Conservation (phyloP, 2,113 vertebrate species). For the Gasterosteus nipponicus region DNA sequence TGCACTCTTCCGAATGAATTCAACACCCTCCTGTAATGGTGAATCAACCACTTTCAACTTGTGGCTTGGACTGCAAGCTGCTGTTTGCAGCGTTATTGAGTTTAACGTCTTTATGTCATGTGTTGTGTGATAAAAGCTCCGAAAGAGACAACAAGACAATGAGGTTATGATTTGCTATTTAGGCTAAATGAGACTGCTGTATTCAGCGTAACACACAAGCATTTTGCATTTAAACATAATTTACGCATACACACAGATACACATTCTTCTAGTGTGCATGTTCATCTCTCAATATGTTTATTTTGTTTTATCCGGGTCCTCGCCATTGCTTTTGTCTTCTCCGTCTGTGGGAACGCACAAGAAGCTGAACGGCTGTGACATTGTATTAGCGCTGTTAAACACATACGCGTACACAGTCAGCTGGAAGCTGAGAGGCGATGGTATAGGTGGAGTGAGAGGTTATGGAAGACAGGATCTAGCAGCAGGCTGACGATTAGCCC, state of each 20-base stretch:
- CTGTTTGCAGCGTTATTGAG: conserved; percentile 22
- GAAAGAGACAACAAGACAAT: conserved; percentile 34
- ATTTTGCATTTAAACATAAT: conserved; percentile 1
- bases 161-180: conserved; percentile 30
- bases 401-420: conserved; percentile 48
- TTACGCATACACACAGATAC: neutral
- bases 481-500: conserved; percentile 60
- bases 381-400: conserved; percentile 57
- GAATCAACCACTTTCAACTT: conserved; percentile 42
- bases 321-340: neutral
- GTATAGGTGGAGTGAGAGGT: conserved; percentile 65
- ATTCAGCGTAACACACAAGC: neutral
- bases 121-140: conserved; percentile 51
- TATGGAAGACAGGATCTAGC: conserved; percentile 62
- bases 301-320: neutral
- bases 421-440: conserved; percentile 62
- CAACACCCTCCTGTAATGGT: conserved; percentile 13
- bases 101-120: conserved; percentile 39
- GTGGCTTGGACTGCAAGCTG: conserved; percentile 1
- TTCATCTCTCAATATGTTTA: neutral
- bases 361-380: conserved; percentile 31
- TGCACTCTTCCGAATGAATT: conserved; percentile 7
- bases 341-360: conserved; percentile 1
- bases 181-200: conserved; percentile 15
- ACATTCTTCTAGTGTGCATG: neutral